These are phyloP conservation scores for Halictus ligatus DNA, from an alignment of 2,888 invertebrate species.

Conservation along the genomic window DNA sequence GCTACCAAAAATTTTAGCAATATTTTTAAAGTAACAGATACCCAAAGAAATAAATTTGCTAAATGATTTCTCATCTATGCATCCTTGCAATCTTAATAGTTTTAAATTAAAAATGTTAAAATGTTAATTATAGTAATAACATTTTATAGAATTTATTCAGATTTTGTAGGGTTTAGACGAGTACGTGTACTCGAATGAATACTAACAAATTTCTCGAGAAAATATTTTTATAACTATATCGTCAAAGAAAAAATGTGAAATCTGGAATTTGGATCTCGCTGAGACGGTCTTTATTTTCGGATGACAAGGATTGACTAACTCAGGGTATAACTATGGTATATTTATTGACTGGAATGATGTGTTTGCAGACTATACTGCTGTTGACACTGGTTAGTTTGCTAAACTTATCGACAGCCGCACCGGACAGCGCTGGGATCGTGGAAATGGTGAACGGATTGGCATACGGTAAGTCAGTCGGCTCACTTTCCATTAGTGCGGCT, in stretches of 20 bases:
- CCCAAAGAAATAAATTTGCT: no score
- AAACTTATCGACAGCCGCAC: slow-evolving; percentile 66
- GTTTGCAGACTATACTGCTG: slow-evolving; percentile 41
- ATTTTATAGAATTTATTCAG: no score
- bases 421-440: slow-evolving; percentile 84
- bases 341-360: slow-evolving; percentile 14
- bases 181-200: no score
- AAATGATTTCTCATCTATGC: no score
- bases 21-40: no score
- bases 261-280: not conserved
- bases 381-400: slow-evolving; percentile 47
- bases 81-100: no score
- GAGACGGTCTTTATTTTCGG: not conserved
- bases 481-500: not conserved
- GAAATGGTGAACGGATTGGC: slow-evolving; percentile 82
- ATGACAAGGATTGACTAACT: not conserved
- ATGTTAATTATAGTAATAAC: no score
- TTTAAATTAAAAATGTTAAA: no score
- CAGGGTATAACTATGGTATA: not conserved
- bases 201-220: not conserved
- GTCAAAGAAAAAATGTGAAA: no score
- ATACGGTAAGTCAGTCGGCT: slow-evolving; percentile 78
- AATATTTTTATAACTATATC: not conserved
- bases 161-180: no score
- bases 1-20: no score